Base-by-base conservation (phyloP, 1,140 invertebrate genomes). In the Zaprionus ghesquierei region DNA sequence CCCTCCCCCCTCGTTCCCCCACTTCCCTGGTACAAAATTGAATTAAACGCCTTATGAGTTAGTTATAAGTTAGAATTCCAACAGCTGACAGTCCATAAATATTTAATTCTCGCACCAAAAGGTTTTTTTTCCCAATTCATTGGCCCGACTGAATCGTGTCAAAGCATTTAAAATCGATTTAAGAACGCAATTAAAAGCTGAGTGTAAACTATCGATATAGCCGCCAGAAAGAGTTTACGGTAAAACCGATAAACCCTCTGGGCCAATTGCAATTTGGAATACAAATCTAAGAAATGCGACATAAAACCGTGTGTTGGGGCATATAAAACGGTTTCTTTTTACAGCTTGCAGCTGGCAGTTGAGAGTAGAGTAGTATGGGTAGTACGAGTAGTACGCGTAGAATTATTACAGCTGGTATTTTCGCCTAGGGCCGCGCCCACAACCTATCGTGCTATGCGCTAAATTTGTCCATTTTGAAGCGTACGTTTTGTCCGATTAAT, bases 31-130 rank as follows among this genome's bases (percentile, higher is more conserved):
- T n/a, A 41, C 23, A 33, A 44, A 33, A 66, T 60, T 58, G 50
- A 33, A 18, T 60, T 23, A 27, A 64, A 56, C 25, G 51, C 12
- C 54, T 35, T 22, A 25, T 46, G 13, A 20, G 59, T 77, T 77
- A 77, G 75, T 71, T 54, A 27, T 69, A 56, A 69, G 27, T 31
- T 72, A 18, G 68, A 82, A 79, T 75, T 78, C 64, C 78, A 53
- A 20, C 68, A 59, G 66, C 60, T 54, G 68, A 12, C 50, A 56
- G 50, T 10, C 49, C 71, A 75, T 79, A 75, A 84, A 84, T 79
- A 84, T 82, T 76, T 76, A 76, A 81, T 66, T 29, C 41, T 23
- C 27, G 12, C 18, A 33, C 10, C 15, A 49, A 60, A 35, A 33
- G 13, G 8, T 46, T 46, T 22, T 22, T 46, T 12, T 56, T 51